Base-by-base conservation (phyloP, 2,113 vertebrate species). In the Ariopsis seemanni region DNA sequence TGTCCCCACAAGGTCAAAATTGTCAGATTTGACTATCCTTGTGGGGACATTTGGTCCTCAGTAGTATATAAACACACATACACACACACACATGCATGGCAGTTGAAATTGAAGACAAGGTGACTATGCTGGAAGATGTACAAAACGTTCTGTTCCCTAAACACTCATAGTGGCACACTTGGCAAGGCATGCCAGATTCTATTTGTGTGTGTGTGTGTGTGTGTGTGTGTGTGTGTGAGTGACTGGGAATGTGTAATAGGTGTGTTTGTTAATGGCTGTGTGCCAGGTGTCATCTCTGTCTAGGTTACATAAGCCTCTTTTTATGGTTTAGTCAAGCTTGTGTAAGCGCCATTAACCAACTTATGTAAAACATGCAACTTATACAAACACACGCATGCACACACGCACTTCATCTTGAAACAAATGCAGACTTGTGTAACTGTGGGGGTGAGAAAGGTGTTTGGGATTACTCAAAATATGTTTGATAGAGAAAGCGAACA, bases 311-410 rank as follows among this genome's bases (percentile, higher is more conserved):
- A 95, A 95, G 90, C 88, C 90, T 89, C 92, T 91, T 92, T 92
- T 90, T 90, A 84, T 92, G 85, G 90, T 92, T 89, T 94, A 94
- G 93, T 94, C 94, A 93, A 91, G 91, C 93, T 94, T 95, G 94
- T 93, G 92, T 95, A 99, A 98, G 94, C 96, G 96, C 91, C 96
- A 92, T 97, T 97, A 65, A 97, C 96, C 8, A 94, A 96, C 91
- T 94, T 94, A 93, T 90, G 93, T 94, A 94, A 84, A 57, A 74
- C 67, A 63, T 50, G 11, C 74, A 81, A 8, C 62, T 71, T 17
- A 85, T 20, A 78, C 55, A 85, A 27, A 57, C 48, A 87, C 30
- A 69, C 48, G 30, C 77, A 83, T 25, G 72, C 63, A 84, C 63
- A 84, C 11, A 65, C 75, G 67, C 27, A 34, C 65, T 9, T 25